These are phyloP conservation scores for Sebastes variabilis DNA, from an alignment of 2,797 vertebrate species.

Conservation along the genomic window DNA sequence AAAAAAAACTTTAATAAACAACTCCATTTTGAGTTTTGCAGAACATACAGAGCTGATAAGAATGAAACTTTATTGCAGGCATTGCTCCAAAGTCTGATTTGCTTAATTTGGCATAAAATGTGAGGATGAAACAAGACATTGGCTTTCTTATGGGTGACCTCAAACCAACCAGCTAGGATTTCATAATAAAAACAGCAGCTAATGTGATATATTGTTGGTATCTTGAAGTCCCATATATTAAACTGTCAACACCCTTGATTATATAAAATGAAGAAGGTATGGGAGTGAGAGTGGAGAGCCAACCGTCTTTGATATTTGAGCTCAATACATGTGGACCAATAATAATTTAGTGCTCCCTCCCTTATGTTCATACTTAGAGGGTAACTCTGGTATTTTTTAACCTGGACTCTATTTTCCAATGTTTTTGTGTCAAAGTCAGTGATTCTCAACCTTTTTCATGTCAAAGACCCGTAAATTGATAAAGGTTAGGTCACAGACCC, in stretches of 20 bases:
- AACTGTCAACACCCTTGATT: constrained; percentile 17
- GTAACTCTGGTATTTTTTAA: neutral
- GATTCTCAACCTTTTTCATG: neutral
- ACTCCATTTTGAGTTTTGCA: neutral
- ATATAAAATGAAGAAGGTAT: neutral
- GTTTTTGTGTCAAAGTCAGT: neutral
- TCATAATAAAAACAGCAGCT: neutral
- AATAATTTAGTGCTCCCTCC: constrained; percentile 3
- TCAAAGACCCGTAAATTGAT: neutral
- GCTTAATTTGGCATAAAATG: neutral
- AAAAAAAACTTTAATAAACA: too few species aligned
- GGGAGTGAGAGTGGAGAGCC: neutral
- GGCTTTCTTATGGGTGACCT: neutral
- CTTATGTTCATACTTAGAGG: constrained; percentile 44
- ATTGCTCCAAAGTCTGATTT: neutral
- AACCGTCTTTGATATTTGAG: constrained; percentile 36
- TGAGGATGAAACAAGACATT: neutral
- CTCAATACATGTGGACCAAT: constrained; percentile 19
- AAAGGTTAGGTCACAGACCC: neutral
- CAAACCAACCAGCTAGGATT: neutral
- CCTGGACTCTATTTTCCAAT: neutral
- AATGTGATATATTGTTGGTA: neutral
- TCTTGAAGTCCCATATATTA: constrained; percentile 11
- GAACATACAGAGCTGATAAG: neutral
- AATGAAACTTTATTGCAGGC: neutral